Base-by-base conservation (phyloP, 2,797 vertebrate species). In the Novumbra hubbsi region DNA sequence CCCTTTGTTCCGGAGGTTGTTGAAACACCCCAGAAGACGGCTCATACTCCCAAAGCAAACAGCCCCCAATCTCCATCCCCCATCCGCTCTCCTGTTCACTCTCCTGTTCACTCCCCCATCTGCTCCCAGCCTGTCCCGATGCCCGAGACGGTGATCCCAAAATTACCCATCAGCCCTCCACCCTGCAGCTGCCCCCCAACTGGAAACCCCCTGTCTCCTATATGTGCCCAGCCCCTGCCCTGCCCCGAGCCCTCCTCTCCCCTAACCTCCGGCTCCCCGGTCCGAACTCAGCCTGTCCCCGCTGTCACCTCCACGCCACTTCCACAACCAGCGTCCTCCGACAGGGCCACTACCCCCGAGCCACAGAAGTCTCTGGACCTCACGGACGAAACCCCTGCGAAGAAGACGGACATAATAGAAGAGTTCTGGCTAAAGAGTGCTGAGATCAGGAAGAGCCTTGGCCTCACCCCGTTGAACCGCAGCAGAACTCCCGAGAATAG, bases 351-450 rank as follows among this genome's bases (percentile, higher is more conserved):
- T 74, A 79, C 80, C 0, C 69, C 79, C 0, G 84, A 93, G 62
- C 68, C 80, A n/a, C 89, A 90, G 7, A 88, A 81, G 65, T 75
- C 90, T 4, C 73, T 82, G 0, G 94, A 95, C 71, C 89, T 91
- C 64, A 81, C 83, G 0, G 90, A 91, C 49, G 95, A 95, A 2
- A 95, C 92, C 9, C 86, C 88, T 0, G 85, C 93, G 16, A 96
- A 95, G 75, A 94, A 95, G 76, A 92, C 92, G 0, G 96, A 98
- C 72, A 94, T 98, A 2, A 98, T 98, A 3, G 96, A 98, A 38
- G 97, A 99, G 76, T 99, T 99, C 78, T 98, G 98, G 97, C 84
- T 96, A 82, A 99, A 98, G 88, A 99, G 97, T 0, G 96, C 96
- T 0, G 97, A 99, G 82, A 98, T 99, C 73, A 90, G 97, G 63